Conservation (phyloP, 2,113 vertebrate genomes). For the Hippolais icterina region DNA sequence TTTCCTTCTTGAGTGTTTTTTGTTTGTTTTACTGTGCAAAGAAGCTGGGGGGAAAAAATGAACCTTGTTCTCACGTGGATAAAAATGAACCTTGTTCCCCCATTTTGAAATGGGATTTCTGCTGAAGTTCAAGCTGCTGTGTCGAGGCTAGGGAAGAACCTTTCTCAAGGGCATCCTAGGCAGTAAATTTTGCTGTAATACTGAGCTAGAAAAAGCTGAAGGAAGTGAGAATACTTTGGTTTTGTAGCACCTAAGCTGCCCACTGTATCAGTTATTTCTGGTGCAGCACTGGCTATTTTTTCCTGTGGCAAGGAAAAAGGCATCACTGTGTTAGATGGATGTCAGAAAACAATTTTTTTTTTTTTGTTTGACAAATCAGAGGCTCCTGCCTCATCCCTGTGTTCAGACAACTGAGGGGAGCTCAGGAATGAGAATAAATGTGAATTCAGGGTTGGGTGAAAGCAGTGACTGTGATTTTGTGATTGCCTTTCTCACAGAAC, state of each 20-base stretch:
- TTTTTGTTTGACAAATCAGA: neutral
- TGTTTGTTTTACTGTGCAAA: neutral
- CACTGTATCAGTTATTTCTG: neutral
- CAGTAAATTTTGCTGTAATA: rapidly evolving
- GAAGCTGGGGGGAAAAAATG: too few relatives aligned
- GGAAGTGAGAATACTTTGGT: neutral
- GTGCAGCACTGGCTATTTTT: neutral
- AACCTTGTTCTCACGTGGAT: neutral
- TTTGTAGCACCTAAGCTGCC: neutral
- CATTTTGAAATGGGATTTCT: rapidly evolving
- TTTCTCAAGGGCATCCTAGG: neutral
- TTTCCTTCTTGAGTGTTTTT: neutral
- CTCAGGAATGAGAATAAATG: neutral
- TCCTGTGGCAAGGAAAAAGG: neutral
- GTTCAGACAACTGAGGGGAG: neutral
- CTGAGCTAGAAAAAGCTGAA: neutral
- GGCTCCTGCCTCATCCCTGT: neutral
- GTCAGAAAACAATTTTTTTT: neutral
- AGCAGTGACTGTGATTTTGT: neutral
- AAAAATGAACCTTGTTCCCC: too few relatives aligned
- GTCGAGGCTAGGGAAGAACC: rapidly evolving
- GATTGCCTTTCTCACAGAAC: neutral
- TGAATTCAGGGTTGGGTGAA: neutral
- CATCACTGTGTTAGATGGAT: neutral
- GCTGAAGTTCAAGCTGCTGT: rapidly evolving